phyloP scores from a whole-genome alignment of 1,140 invertebrate genomes.

The Paramacrobiotus metropolitanus region DNA sequence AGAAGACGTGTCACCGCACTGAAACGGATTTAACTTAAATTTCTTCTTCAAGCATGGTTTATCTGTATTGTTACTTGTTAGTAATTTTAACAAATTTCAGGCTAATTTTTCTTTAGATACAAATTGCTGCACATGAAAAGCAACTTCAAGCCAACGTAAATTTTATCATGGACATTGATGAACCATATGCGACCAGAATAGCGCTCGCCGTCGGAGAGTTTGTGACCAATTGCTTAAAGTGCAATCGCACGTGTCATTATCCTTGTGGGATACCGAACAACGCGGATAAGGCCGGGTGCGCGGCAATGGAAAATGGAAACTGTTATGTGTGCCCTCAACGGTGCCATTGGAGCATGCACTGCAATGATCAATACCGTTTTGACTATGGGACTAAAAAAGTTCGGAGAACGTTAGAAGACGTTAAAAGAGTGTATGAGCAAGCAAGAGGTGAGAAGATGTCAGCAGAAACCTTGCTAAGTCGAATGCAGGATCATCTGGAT shows the following conservation, averaged over 20 bases:
- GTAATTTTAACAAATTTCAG: too few species aligned
- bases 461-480: not conserved
- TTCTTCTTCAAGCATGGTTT: too few species aligned
- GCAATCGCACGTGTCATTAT: slow-evolving; percentile 13
- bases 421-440: not conserved
- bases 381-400: not conserved
- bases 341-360: not conserved
- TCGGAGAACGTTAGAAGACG: not conserved
- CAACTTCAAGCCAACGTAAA: slow-evolving; percentile 13
- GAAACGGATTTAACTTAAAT: too few species aligned
- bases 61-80: too few species aligned
- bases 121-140: slow-evolving; percentile 10
- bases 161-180: slow-evolving; percentile 9
- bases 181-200: not conserved
- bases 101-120: too few species aligned
- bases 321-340: not conserved
- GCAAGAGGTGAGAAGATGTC: not conserved
- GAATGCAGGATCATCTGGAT: not conserved
- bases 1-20: too few species aligned
- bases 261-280: slow-evolving; percentile 7
- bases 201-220: slow-evolving; percentile 8
- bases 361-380: not conserved
- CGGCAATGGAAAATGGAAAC: not conserved
- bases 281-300: not conserved
- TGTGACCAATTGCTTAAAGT: slow-evolving; percentile 14